Evolutionary conservation across 2,888 invertebrate species (phyloP), one percentile per base, ranked within the genome.

Genomic region (Oscheius sp.): DNA sequence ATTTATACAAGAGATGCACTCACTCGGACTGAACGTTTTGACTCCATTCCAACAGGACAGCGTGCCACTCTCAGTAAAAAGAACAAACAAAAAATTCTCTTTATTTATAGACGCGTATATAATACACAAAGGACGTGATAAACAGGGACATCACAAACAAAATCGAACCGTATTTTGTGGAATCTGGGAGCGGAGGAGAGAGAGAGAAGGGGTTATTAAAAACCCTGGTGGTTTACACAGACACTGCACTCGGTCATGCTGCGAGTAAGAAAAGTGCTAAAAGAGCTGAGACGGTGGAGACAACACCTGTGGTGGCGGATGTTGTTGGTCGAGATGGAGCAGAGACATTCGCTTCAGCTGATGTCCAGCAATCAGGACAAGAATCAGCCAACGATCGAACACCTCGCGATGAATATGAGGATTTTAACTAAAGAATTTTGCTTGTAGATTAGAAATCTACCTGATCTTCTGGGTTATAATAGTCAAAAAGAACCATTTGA

Each of bases 401-500:
- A 64, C 73, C 75, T 53, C 79, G 76, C 10, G 75, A 66, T 5
- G 82, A 72, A 67, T 85, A 84, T 2, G 80, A 74, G 55, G 81
- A 65, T 72, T 84, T 84, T 29, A 84, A 70, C 82, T 84, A 70
- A 61, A 81, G 70, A 34, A 17, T 15, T 8, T 10, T 17, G 33
- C 31, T 20, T 8, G 31, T 31, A 34, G 25, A 74, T 17, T 42
- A 37, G 8, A 37, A 37, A 3, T 31, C 27, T 48, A 85, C 84
- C 77, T 84, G 83, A 64, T 83, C 77, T 46, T 78, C 83, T 73
- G 92, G 92, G 87, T 96, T 94, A 83, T 95, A 96, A 82, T 96
- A 93, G 87, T 96, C 96, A 79, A 92, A 92, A 46, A 96, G 90
- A 46, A 91, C 91, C 74, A 95, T 93, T 79, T 92, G 91, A 27